Base-by-base conservation (phyloP, 2,888 invertebrate genomes). In the Caenorhabditis zanzibari region DNA sequence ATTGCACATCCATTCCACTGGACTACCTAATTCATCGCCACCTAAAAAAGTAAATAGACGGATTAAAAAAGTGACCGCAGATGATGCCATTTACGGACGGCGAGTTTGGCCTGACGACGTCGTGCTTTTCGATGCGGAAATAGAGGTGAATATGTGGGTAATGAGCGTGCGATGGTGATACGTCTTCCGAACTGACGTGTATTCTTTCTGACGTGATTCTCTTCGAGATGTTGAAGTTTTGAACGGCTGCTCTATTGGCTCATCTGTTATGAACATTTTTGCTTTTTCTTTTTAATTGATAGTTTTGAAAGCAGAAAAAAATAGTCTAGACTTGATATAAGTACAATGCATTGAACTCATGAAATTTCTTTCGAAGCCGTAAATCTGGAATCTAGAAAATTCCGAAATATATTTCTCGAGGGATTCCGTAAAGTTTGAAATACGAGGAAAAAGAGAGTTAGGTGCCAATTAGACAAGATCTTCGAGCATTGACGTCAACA, bases 81-180 rank as follows among this genome's bases (percentile, higher is more conserved):
- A 76, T 76, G 76, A 75, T 75, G 75, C 66, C 75, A 68, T 75
- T 68, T 73, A 61, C 73, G 73, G 74, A 28, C 56, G 16, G 44
- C 44, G n/a, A 32, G 28, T 61, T 38, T 49, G n/a, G 75, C 54
- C 12, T 68, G 54, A 68, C 24, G 73, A 41, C 76, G 76, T 52
- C 76, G 76, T 69, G 76, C 61, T 49, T 76, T 68, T 59, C 24
- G 76, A 61, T 47, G 76, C 76, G 76, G 76, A 76, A 76, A 76
- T 76, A 52, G 75, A 19, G n/a, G 49, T 75, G 76, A 76, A 76
- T 76, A 68, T 68, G 26, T 61, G 68, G 56, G 59, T 76, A 76
- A 76, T 76, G 76, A 76, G 76, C 74, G 74, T 66, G 74, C 74
- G 32, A 2, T 75, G 72, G 16, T 61, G 66, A 66, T 74, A 52